These are phyloP conservation scores for Campaea margaritaria DNA, from an alignment of 2,888 invertebrate species.

Conservation along the genomic window DNA sequence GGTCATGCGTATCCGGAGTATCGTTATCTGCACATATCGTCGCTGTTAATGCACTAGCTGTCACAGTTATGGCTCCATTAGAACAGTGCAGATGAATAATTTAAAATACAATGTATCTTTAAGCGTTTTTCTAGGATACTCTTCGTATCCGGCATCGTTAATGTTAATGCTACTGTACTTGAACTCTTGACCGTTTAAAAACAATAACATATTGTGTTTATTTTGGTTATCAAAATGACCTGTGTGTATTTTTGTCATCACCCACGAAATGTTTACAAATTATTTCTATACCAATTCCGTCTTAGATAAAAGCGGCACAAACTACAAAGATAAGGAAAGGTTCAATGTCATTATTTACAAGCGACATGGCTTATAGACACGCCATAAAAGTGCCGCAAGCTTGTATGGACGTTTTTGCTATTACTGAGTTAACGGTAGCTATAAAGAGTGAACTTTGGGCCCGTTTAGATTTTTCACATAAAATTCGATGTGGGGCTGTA, in stretches of 20 bases:
- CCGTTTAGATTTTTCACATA: conserved; percentile 49
- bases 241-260: conserved; percentile 1
- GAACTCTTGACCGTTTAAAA: conserved; percentile 7
- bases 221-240: conserved; percentile 8
- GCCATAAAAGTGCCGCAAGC: conserved; percentile 23
- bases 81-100: conserved; percentile 18
- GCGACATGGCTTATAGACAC: conserved; percentile 34
- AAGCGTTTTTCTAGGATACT: conserved; percentile 2
- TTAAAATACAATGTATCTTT: conserved; percentile 19
- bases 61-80: conserved; percentile 46
- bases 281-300: conserved; percentile 15
- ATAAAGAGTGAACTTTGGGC: conserved; percentile 46
- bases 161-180: conserved; percentile 3
- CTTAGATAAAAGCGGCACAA: conserved; percentile 5
- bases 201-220: conserved; percentile 18
- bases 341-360: conserved; percentile 33
- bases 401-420: conserved; percentile 27
- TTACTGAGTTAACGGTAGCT: conserved; percentile 44
- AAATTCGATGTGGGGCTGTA: conserved; percentile 48
- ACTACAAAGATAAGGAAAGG: conserved; percentile 3
- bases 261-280: conserved; percentile 14
- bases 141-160: conserved; percentile 4
- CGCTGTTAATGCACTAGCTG: conserved; percentile 63
- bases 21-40: conserved; percentile 60
- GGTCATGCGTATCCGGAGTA: conserved; percentile 61